Conservation (phyloP, 2,888 invertebrate genomes). For the Steinernema carpocapsae region DNA sequence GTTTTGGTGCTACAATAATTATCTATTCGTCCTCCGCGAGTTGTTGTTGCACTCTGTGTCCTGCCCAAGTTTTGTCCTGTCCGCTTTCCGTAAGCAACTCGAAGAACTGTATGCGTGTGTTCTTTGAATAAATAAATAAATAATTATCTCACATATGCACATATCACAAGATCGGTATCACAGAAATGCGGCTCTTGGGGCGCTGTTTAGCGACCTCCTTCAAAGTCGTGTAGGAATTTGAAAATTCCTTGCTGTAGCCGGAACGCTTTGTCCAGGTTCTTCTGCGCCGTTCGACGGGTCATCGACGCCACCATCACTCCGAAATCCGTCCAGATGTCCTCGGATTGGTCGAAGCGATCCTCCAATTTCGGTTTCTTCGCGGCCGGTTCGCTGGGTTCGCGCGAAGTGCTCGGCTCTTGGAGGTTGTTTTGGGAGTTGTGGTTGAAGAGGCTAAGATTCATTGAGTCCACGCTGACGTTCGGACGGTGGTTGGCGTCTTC, state of each 20-base stretch:
- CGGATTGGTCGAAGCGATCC: constrained; percentile 1
- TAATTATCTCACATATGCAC: constrained; percentile 24
- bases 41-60: constrained; percentile 2
- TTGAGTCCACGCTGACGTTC: too few relatives aligned
- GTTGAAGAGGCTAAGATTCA: too few relatives aligned
- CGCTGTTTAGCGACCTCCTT: background rate
- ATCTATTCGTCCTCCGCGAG: background rate
- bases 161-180: background rate
- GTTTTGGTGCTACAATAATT: constrained; percentile 8
- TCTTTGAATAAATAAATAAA: constrained; percentile 18
- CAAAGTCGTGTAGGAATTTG: constrained; percentile 6
- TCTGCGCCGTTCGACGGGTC: constrained; percentile 4
- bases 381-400: constrained; percentile 12
- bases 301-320: constrained; percentile 8
- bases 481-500: too few relatives aligned
- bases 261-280: constrained; percentile 3
- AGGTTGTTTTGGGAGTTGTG: too few relatives aligned
- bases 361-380: background rate
- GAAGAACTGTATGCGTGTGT: constrained; percentile 27
- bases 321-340: constrained; percentile 24
- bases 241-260: constrained; percentile 14
- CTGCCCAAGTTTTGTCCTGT: constrained; percentile 16
- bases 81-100: constrained; percentile 20
- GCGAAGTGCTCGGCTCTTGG: background rate
- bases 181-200: background rate